phyloP scores from a whole-genome alignment of 2,797 vertebrate species.

The Peromyscus nudipes region DNA sequence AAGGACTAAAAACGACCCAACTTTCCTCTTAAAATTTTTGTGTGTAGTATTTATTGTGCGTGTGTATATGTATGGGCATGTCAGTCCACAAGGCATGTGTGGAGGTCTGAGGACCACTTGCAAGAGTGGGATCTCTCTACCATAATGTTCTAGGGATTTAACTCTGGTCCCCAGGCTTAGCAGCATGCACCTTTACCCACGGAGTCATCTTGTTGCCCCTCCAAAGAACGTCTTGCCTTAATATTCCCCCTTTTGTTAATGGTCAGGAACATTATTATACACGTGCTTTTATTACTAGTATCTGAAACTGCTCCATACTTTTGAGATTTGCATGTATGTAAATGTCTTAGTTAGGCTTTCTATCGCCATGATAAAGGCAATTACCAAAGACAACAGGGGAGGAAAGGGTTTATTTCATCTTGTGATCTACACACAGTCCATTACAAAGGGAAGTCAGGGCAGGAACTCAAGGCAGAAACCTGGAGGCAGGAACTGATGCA shows the following conservation, averaged over 20 bases:
- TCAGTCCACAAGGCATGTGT: background rate
- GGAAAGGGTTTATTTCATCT: background rate
- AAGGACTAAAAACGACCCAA: background rate
- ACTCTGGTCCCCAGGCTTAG: background rate
- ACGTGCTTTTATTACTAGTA: constrained; percentile 29
- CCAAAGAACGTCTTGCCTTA: background rate
- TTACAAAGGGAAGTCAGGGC: background rate
- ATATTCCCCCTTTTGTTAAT: background rate
- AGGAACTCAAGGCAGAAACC: background rate
- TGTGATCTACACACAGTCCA: background rate
- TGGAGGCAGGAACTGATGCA: background rate
- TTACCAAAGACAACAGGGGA: background rate
- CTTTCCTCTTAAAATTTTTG: background rate
- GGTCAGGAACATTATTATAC: background rate
- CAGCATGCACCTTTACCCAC: background rate
- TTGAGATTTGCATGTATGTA: background rate
- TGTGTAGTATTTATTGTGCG: background rate
- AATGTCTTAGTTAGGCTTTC: background rate
- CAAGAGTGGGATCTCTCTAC: background rate
- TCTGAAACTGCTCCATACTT: background rate
- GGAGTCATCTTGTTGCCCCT: background rate
- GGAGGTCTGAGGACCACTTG: background rate
- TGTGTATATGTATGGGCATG: background rate
- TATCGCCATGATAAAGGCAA: background rate
- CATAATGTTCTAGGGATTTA: background rate